Evolutionary conservation across 2,797 vertebrate species (phyloP), one percentile per base, ranked within the genome.

Genomic region (Discoglossus pictus): DNA sequence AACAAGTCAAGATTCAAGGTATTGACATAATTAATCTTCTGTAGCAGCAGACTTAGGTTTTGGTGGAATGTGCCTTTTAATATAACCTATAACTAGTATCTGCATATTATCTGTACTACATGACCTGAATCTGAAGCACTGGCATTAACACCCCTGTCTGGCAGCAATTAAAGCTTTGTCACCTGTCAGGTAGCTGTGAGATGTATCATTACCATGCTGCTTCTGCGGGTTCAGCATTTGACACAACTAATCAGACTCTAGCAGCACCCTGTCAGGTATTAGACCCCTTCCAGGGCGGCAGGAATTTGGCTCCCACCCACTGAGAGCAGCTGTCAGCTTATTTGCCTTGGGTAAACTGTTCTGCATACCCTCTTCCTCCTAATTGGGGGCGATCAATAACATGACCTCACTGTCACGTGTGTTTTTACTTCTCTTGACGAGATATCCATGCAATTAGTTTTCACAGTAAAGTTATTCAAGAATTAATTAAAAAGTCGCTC

Each of bases 301-400:
- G 59, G 48, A 62, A 70, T 61, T 27, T 16, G 7, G 42, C 59
- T 48, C 59, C 51, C 42, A 62, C 67, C 40, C 48, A 31, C 27
- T 25, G 5, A 69, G 50, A 38, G 23, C 50, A 62, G 50, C 50
- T 69, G 67, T 51, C 24, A 67, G 9, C 16, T 3, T 69, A 27
- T 68, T 53, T 61, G 47, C 4, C 56, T 44, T 17, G 6, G 4
- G 12, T 11, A 46, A 65, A 65, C 52, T 38, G 43, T 39, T 48
- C 64, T 42, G n/a, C 50, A 52, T 25, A 38, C 27, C 20, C 21
- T 18, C 48, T 48, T n/a, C n/a, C 39, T 44, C n/a, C 16, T 44
- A 18, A 53, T 61, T 56, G 34, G 62, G 51, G 31, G 42, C 50
- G 39, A 63, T 70, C 59, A 62, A 62, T 70, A 54, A 48, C 67